Evolutionary conservation across 2,888 invertebrate species (phyloP).

Genomic region (Piscicola geometra): DNA sequence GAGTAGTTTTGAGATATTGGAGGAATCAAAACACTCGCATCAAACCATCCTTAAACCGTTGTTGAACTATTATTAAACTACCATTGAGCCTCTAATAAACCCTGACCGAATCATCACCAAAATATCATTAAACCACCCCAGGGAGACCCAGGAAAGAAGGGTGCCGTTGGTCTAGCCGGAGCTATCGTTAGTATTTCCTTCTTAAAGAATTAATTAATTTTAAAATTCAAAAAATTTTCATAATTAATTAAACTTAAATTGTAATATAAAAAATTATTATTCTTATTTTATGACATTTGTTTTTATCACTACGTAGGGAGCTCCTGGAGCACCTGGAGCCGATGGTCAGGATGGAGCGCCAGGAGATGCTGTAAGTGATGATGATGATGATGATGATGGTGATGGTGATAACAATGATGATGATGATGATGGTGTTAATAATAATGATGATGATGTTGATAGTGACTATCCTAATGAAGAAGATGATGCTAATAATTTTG

Average conservation of each 20-base stretch:
- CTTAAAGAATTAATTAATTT: too few species aligned
- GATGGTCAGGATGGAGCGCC: constrained; percentile 36
- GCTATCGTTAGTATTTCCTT: constrained; percentile 9
- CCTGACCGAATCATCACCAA: background rate
- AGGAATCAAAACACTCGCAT: too few species aligned
- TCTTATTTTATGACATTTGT: too few species aligned
- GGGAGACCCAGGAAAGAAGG: constrained; percentile 33
- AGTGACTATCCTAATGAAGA: too few species aligned
- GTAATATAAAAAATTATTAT: too few species aligned
- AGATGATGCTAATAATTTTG: constrained; percentile 23
- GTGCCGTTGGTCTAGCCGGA: constrained; percentile 25
- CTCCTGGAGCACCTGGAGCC: constrained; percentile 16
- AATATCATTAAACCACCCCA: background rate
- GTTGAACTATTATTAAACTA: too few species aligned
- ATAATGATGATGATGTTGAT: background rate
- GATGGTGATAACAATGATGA: background rate
- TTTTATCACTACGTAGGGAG: too few species aligned
- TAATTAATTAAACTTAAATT: too few species aligned
- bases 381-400: constrained; percentile 15
- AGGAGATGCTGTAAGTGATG: constrained; percentile 30
- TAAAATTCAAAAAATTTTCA: too few species aligned
- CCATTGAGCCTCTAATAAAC: background rate
- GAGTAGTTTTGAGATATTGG: too few species aligned
- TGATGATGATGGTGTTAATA: constrained; percentile 20
- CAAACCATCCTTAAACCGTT: too few species aligned